These are phyloP conservation scores for Magallana angulata DNA, from an alignment of 1,140 invertebrate species.

Conservation along the genomic window DNA sequence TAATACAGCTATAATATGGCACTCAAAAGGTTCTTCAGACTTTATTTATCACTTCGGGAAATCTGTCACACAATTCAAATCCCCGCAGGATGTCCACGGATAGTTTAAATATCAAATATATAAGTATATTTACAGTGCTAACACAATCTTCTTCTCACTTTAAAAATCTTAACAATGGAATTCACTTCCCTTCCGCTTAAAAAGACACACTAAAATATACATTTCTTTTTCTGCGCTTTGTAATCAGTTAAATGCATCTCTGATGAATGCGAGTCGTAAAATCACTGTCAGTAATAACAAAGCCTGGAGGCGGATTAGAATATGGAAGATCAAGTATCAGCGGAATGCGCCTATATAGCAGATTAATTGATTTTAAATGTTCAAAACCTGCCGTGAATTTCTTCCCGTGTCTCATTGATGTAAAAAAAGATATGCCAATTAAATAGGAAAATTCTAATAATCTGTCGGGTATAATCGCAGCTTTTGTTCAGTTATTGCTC, in stretches of 20 bases:
- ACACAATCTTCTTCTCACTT: not conserved
- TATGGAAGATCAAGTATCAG: not conserved
- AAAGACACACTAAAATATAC: not conserved
- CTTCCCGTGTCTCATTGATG: not conserved
- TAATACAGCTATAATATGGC: conserved; percentile 19
- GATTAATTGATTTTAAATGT: conserved; percentile 31
- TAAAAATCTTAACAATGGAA: not conserved
- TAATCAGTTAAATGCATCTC: not conserved
- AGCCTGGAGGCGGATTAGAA: not conserved
- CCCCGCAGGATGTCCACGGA: not conserved
- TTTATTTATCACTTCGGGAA: conserved; percentile 19
- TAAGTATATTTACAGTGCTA: conserved; percentile 31
- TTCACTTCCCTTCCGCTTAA: conserved; percentile 1
- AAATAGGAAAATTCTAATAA: not conserved
- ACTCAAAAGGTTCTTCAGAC: conserved; percentile 9
- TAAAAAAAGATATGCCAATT: conserved; percentile 20
- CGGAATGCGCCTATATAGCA: not conserved
- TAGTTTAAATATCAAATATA: conserved; percentile 25
- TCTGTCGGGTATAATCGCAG: not conserved
- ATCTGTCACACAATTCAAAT: not conserved
- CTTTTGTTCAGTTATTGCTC: not conserved
- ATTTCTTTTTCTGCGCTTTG: not conserved
- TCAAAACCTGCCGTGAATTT: not conserved
- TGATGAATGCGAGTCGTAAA: not conserved
- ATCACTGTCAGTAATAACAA: not conserved